Percentiles rank a stretch among this genome's conserved stretches.
Evolutionary conservation across 35 echinoderm and acorn worm genomes (phyloP).

Genomic region (Diadema setosum): DNA sequence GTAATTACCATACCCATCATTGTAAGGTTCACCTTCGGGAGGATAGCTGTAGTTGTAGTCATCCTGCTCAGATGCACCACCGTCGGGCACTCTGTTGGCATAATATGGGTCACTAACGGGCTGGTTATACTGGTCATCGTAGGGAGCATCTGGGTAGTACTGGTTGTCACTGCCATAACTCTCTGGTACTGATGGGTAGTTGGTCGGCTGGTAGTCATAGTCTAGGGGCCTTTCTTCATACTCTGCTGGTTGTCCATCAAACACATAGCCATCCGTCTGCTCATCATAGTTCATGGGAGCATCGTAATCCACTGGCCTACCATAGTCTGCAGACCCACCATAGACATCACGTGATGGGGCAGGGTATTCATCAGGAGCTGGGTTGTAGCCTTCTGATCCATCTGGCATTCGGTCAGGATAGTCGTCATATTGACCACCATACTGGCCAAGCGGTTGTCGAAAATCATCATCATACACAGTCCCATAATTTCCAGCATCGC

Average conservation of each 20-base stretch:
- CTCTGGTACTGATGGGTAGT: neutral
- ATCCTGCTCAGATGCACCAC: neutral
- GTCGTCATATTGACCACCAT: neutral
- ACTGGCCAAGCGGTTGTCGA: neutral
- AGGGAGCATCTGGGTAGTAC: neutral
- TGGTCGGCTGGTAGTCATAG: neutral
- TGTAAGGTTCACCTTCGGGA: neutral
- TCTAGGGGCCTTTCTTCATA: neutral
- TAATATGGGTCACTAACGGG: neutral
- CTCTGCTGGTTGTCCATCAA: neutral
- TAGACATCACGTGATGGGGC: neutral
- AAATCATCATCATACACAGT: constrained; percentile 15
- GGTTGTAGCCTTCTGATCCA: neutral
- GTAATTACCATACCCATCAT: neutral
- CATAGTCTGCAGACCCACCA: neutral
- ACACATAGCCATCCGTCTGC: neutral
- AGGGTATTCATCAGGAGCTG: neutral
- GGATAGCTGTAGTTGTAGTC: neutral
- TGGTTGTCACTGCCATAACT: neutral
- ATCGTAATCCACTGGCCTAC: neutral
- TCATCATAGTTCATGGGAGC: neutral
- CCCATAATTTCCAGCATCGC: neutral
- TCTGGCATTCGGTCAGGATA: constrained; percentile 15
- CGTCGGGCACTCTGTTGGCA: neutral
- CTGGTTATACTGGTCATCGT: neutral